phyloP scores from a whole-genome alignment of 2,888 invertebrate genomes.

The Pseudanteris insignis region DNA sequence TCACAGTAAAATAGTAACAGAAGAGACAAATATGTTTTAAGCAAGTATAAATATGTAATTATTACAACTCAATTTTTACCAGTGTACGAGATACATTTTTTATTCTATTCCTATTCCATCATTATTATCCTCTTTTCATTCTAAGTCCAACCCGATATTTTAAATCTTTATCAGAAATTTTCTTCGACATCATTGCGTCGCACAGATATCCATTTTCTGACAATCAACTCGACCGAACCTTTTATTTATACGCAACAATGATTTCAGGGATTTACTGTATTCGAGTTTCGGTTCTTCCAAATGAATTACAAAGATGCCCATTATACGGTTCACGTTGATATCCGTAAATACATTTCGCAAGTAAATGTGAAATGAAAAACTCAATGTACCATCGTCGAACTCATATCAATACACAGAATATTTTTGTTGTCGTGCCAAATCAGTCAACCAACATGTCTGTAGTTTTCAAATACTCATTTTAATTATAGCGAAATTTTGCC shows the following conservation, averaged over 20 bases:
- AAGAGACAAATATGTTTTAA: no score
- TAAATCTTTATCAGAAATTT: slow-evolving; percentile 20
- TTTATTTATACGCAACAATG: slow-evolving; percentile 32
- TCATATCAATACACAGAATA: slow-evolving; percentile 1
- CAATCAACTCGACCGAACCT: slow-evolving; percentile 20
- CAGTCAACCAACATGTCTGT: no score
- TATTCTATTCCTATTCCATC: no score
- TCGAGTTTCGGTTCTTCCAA: slow-evolving; percentile 5
- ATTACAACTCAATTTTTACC: no score
- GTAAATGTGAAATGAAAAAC: slow-evolving; percentile 4
- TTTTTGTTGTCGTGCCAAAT: slow-evolving; percentile 1
- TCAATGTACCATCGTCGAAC: background rate
- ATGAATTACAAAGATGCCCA: slow-evolving; percentile 20
- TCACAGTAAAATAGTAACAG: no score
- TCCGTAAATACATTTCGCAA: slow-evolving; percentile 19
- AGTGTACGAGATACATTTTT: no score
- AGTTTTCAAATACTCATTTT: no score
- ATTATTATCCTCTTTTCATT: slow-evolving; percentile 15
- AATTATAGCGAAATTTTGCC: background rate
- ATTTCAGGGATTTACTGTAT: slow-evolving; percentile 14
- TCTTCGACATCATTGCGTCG: slow-evolving; percentile 5
- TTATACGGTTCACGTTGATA: slow-evolving; percentile 12
- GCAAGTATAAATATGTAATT: no score
- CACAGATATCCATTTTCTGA: slow-evolving; percentile 6
- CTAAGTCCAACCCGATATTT: slow-evolving; percentile 9